These are phyloP conservation scores for Abrostola tripartita DNA, from an alignment of 2,888 invertebrate genomes.

Conservation along the genomic window DNA sequence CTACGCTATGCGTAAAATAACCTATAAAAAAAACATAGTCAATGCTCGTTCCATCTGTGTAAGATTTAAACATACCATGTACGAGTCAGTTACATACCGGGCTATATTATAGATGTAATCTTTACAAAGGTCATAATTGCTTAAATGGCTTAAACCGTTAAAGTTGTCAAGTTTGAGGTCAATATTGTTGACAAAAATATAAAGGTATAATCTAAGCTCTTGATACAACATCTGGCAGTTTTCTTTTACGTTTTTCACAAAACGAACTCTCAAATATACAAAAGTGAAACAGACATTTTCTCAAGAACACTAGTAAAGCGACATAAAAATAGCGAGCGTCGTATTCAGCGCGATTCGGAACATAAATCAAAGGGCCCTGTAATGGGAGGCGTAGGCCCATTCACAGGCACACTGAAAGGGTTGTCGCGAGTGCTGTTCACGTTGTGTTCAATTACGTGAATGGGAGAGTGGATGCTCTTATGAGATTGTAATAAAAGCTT, in stretches of 20 bases:
- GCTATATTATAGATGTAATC: no score
- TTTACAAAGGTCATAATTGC: no score
- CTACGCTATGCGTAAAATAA: no score
- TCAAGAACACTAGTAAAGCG: constrained; percentile 28
- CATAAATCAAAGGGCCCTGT: constrained; percentile 63
- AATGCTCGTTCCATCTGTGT: no score
- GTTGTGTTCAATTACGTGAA: constrained; percentile 39
- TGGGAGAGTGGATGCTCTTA: constrained; percentile 33
- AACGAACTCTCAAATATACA: constrained; percentile 3
- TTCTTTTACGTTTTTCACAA: background rate
- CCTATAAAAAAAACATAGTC: no score
- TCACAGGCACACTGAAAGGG: constrained; percentile 47
- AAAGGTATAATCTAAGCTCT: no score
- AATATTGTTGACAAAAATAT: no score
- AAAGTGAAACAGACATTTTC: constrained; percentile 18
- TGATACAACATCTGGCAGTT: background rate
- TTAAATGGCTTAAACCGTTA: no score
- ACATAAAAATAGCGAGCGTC: constrained; percentile 54
- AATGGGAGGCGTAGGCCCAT: constrained; percentile 45
- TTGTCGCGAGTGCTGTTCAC: constrained; percentile 27
- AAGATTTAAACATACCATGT: no score
- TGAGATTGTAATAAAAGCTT: constrained; percentile 31
- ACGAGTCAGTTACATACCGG: no score
- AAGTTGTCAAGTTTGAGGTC: no score
- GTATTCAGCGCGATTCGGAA: constrained; percentile 54